These are phyloP conservation scores for Euplexia lucipara DNA, from an alignment of 2,888 invertebrate genomes.

Conservation along the genomic window DNA sequence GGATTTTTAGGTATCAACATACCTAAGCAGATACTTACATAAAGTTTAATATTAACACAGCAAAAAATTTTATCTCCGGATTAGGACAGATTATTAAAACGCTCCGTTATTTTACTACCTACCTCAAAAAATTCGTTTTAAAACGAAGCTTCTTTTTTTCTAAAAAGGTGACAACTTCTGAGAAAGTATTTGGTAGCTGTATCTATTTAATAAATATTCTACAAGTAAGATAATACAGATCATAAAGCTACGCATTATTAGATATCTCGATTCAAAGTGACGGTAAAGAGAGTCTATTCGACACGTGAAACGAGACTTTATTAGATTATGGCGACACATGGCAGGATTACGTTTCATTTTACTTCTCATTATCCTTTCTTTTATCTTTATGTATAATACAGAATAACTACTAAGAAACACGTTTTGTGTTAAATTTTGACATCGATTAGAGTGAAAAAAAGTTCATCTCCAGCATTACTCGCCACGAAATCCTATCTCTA, in stretches of 20 bases:
- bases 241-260: background rate
- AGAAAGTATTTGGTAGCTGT: too few relatives aligned
- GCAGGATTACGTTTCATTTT: background rate
- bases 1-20: too few relatives aligned
- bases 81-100: constrained; percentile 8
- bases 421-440: too few relatives aligned
- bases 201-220: background rate
- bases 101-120: background rate
- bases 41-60: background rate
- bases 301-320: background rate
- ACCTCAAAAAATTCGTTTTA: background rate
- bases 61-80: background rate
- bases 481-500: too few relatives aligned
- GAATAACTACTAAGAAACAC: too few relatives aligned
- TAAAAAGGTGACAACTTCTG: background rate
- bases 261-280: constrained; percentile 12
- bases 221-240: background rate
- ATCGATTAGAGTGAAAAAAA: background rate
- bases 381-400: too few relatives aligned
- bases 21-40: too few relatives aligned
- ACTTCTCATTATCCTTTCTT: background rate
- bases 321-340: background rate
- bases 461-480: background rate
- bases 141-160: background rate
- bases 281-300: constrained; percentile 1